Conservation (phyloP, 2,888 invertebrate genomes). For the Muschampia staudingeri region DNA sequence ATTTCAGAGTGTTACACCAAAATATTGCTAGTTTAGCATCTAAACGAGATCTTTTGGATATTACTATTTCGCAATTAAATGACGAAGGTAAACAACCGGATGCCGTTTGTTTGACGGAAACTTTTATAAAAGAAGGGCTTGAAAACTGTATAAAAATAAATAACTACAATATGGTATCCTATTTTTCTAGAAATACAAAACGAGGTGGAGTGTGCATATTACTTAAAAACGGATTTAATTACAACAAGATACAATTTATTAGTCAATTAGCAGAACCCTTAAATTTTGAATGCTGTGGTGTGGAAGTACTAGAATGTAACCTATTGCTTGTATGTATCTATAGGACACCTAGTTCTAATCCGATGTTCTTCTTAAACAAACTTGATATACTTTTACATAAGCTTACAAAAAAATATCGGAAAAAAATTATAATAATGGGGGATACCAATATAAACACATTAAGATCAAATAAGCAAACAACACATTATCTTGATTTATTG, state of each 20-base stretch:
- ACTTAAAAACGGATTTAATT: slow-evolving; percentile 27
- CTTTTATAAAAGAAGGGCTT: slow-evolving; percentile 37
- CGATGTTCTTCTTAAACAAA: slow-evolving; percentile 2
- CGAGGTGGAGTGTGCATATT: slow-evolving; percentile 56
- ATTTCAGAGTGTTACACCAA: slow-evolving; percentile 22
- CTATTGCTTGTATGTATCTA: slow-evolving; percentile 30
- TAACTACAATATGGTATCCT: slow-evolving; percentile 42
- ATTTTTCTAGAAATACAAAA: slow-evolving; percentile 39
- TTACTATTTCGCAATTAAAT: slow-evolving; percentile 19
- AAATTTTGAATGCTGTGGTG: slow-evolving; percentile 37
- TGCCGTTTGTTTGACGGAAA: slow-evolving; percentile 27
- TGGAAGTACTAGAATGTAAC: slow-evolving; percentile 9
- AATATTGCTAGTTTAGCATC: slow-evolving; percentile 26
- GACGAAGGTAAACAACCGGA: slow-evolving; percentile 24
- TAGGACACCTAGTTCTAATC: slow-evolving; percentile 22
- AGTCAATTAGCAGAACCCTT: neutral
- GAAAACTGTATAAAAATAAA: slow-evolving; percentile 33
- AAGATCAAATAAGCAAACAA: slow-evolving; percentile 4
- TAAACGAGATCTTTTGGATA: slow-evolving; percentile 12
- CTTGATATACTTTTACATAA: slow-evolving; percentile 6
- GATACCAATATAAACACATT: slow-evolving; percentile 25
- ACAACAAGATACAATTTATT: neutral
- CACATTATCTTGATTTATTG: neutral
- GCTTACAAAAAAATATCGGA: neutral
- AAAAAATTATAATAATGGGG: slow-evolving; percentile 17